Conservation (phyloP, 2,113 vertebrate species). For the Myanophis thanlyinensis region DNA sequence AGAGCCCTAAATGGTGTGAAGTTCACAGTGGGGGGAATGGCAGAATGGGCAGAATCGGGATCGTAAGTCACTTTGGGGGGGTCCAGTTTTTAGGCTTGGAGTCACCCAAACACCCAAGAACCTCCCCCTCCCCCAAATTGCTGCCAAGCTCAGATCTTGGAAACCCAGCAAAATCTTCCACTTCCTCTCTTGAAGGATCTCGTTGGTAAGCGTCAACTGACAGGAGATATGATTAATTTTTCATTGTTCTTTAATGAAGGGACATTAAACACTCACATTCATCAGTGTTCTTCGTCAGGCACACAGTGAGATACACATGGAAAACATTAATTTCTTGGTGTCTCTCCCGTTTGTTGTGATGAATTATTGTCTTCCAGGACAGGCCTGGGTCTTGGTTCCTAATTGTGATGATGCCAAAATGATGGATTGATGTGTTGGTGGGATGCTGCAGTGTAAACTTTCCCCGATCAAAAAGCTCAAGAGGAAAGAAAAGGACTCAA, state of each 20-base stretch:
- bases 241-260: not conserved
- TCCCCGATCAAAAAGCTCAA: not conserved
- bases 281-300: not conserved
- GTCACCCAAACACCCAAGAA: not conserved
- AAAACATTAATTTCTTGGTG: not conserved
- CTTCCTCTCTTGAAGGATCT: not conserved
- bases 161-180: rapidly evolving
- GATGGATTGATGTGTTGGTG: not conserved
- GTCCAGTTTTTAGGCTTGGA: not conserved
- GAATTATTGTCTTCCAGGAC: not conserved
- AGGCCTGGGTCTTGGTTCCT: not conserved
- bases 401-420: not conserved
- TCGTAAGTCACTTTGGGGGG: too few species aligned
- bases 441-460: not conserved
- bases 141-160: too few species aligned
- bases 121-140: too few species aligned
- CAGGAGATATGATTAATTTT: not conserved
- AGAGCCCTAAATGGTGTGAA: too few species aligned
- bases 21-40: too few species aligned
- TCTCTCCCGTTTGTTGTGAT: not conserved
- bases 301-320: rapidly evolving
- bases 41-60: too few species aligned
- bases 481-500: too few species aligned
- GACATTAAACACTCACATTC: not conserved
- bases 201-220: not conserved